Conservation (phyloP, 2,888 invertebrate species). For the Drosophila paramelanica region DNA sequence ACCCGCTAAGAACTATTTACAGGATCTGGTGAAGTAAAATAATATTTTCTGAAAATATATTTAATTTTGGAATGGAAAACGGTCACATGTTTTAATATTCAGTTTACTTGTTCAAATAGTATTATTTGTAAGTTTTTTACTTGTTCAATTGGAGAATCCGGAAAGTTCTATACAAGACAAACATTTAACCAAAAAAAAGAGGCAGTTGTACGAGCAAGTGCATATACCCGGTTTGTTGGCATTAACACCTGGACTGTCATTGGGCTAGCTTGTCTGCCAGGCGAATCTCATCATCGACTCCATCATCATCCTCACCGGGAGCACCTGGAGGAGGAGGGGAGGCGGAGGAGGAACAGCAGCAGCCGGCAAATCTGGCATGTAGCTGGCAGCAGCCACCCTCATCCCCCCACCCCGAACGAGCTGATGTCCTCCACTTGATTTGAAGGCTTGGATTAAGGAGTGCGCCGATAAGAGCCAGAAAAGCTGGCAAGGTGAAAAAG, state of each 20-base stretch:
- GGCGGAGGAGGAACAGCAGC: constrained; percentile 7
- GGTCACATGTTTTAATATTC: no score
- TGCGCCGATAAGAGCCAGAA: constrained; percentile 37
- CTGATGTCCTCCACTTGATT: constrained; percentile 43
- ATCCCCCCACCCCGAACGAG: neutral
- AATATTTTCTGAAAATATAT: no score
- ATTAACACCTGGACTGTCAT: constrained; percentile 36
- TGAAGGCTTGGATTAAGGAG: constrained; percentile 52
- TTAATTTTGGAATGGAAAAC: no score
- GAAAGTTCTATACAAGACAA: no score
- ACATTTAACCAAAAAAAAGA: no score
- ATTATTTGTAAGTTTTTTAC: no score
- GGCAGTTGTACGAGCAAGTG: neutral
- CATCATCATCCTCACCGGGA: constrained; percentile 12
- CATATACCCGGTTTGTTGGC: constrained; percentile 7
- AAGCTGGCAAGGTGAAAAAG: constrained; percentile 38
- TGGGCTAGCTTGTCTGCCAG: constrained; percentile 29
- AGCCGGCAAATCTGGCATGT: constrained; percentile 41
- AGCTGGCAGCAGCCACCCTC: constrained; percentile 17
- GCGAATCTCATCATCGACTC: constrained; percentile 30
- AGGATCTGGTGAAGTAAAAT: no score
- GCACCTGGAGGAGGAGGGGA: constrained; percentile 3
- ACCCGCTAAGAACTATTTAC: no score
- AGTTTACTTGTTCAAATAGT: no score
- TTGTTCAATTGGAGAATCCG: no score